Evolutionary conservation across 1,140 invertebrate species (phyloP).

Genomic region (Sycophila sp.): DNA sequence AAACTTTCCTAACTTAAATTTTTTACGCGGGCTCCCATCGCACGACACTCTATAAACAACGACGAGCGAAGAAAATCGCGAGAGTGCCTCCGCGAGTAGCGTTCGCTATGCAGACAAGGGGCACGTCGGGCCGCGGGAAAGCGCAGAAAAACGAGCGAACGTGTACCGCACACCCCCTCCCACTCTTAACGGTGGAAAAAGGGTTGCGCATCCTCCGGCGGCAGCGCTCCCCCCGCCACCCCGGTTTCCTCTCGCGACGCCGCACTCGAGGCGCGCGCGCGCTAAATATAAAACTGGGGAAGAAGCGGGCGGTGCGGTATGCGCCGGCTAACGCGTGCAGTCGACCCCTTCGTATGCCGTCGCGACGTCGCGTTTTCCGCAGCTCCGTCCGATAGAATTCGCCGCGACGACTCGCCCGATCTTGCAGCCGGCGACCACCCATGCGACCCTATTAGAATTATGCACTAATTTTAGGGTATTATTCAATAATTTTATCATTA

Average conservation of each 20-base stretch:
- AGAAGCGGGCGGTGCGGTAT: slow-evolving; percentile 45
- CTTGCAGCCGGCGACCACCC: slow-evolving; percentile 25
- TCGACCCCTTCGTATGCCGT: slow-evolving; percentile 50
- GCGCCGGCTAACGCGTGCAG: slow-evolving; percentile 47
- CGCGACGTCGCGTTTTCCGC: slow-evolving; percentile 43
- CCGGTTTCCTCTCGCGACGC: slow-evolving; percentile 39
- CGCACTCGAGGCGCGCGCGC: slow-evolving; percentile 42
- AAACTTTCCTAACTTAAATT: too few relatives aligned
- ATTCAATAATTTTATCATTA: too few relatives aligned
- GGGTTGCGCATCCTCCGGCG: slow-evolving; percentile 36
- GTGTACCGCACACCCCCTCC: too few relatives aligned
- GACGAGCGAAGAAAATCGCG: too few relatives aligned
- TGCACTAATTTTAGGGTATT: too few relatives aligned
- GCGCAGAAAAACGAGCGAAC: background rate
- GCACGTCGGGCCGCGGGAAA: background rate
- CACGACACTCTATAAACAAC: too few relatives aligned
- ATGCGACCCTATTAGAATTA: too few relatives aligned
- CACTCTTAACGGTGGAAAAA: too few relatives aligned
- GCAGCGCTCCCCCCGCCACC: background rate
- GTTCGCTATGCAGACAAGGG: background rate
- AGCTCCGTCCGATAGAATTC: slow-evolving; percentile 30
- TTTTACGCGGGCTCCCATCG: too few relatives aligned
- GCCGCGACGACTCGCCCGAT: slow-evolving; percentile 6
- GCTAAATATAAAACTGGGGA: slow-evolving; percentile 62
- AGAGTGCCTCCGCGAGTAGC: too few relatives aligned